A percentile compares a stretch with the other conserved stretches of the same genome.
Evolutionary conservation across 2,888 invertebrate genomes (phyloP).

Genomic region (Tipula lateralis): DNA sequence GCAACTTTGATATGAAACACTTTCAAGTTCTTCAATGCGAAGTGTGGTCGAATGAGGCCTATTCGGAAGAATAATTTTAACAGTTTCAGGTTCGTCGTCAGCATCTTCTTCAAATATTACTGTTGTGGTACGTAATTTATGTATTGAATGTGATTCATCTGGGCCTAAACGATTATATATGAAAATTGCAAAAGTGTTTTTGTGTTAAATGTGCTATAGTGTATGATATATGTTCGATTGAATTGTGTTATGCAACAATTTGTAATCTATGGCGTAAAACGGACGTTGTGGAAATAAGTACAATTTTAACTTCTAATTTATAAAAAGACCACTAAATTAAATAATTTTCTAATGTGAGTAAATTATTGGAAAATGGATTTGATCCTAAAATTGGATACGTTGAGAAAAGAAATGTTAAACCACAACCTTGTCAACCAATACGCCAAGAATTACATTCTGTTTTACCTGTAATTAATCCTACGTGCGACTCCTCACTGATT

Average conservation of each 20-base stretch:
- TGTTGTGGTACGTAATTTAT: conserved; percentile 60
- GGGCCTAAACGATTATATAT: conserved; percentile 56
- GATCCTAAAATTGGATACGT: no score
- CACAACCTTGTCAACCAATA: neutral
- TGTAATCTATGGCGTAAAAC: neutral
- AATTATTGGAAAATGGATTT: no score
- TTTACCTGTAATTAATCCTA: conserved; percentile 62
- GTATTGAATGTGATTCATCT: conserved; percentile 61
- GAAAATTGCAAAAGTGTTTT: neutral
- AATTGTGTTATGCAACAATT: neutral
- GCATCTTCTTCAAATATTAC: conserved; percentile 54
- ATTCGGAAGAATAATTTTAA: conserved; percentile 51
- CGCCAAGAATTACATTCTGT: neutral
- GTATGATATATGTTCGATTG: neutral
- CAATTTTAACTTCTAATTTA: no score
- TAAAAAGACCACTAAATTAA: no score
- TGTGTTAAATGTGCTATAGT: neutral
- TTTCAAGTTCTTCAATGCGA: conserved; percentile 55
- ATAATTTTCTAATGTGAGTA: no score
- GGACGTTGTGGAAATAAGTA: neutral
- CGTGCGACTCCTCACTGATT: conserved; percentile 59
- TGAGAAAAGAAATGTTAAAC: no score
- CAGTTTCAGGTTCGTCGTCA: conserved; percentile 39
- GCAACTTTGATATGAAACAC: conserved; percentile 40
- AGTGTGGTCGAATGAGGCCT: conserved; percentile 54